Evolutionary conservation across 2,113 vertebrate species (phyloP).

Genomic region (Ammodytes marinus): DNA sequence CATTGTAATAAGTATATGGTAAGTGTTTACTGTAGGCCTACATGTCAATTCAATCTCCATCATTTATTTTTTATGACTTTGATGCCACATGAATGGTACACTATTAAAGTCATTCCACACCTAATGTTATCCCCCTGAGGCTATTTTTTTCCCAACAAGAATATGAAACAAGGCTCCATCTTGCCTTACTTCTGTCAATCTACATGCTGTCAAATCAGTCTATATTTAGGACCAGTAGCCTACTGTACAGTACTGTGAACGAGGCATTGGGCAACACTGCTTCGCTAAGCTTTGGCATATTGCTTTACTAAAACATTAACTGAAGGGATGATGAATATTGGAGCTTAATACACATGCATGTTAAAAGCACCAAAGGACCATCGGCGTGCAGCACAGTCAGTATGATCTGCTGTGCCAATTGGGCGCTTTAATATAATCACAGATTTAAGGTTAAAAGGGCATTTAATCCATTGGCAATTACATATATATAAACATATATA

Average conservation of each 20-base stretch:
- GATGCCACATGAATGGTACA: slow-evolving; percentile 8
- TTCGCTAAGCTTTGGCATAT: not conserved
- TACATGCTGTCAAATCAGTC: slow-evolving; percentile 24
- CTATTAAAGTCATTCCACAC: slow-evolving; percentile 20
- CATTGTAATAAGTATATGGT: not conserved
- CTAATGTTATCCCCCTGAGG: slow-evolving; percentile 20
- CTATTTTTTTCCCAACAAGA: slow-evolving; percentile 12
- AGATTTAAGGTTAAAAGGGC: not conserved
- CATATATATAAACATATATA: not conserved
- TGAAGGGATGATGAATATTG: not conserved
- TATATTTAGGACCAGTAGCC: slow-evolving; percentile 39
- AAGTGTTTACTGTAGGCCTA: not conserved
- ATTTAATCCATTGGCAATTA: slow-evolving; percentile 5
- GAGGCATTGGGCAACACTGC: slow-evolving; percentile 13
- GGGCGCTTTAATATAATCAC: not conserved
- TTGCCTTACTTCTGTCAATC: slow-evolving; percentile 28
- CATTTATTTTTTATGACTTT: not conserved
- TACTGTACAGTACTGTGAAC: not conserved
- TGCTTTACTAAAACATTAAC: not conserved
- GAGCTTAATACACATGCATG: not conserved
- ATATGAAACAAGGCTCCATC: slow-evolving; percentile 16
- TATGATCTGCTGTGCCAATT: not conserved
- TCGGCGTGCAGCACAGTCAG: not conserved
- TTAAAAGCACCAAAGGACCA: not conserved
- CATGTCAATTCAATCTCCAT: not conserved